Evolutionary conservation across 1,140 invertebrate species (phyloP), one percentile per base, ranked within the genome.

Genomic region (Neomicropteryx cornuta): DNA sequence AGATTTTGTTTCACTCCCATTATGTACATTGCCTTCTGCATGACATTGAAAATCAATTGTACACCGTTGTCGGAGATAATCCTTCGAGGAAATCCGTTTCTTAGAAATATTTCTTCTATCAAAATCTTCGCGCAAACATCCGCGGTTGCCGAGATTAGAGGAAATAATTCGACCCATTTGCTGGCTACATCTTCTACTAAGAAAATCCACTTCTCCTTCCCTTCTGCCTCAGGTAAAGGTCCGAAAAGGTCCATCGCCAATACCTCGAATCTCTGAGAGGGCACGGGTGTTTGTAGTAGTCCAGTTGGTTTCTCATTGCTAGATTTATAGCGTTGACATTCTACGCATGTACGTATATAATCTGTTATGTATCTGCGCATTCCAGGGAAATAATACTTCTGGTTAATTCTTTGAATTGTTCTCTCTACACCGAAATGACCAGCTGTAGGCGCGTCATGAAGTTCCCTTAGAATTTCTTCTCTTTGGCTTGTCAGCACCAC

Each of bases 401-500:
- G 10, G 41, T 34, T 23, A n/a, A 56, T 48, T 13, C 46, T 39
- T n/a, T 37, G 18, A 3, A 41, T 14, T 3, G 53, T 60, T 3
- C 43, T 38, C 23, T 56, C 50, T 1, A 51, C 18, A 8, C 54
- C 58, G 29, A 48, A 44, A 36, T 57, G 51, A 1, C 55, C 59
- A 13, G 50, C 44, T 3, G 18, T 41, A 1, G 48, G 48, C 3
- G 45, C 49, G 17, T 56, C 44, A 24, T 49, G 49, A 35, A 36
- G 49, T 16, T 50, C 47, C 1, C 31, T 5, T 20, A 48, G 39
- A 8, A 53, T 43, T 27, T 28, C 41, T 10, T 18, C 23, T 18
- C 40, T 8, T 16, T 41, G 22, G 43, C 36, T 14, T 16, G 18
- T 28, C 0, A 52, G 51, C 3, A 56, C 40, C 1, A 58, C 48